Base-by-base conservation (phyloP, 2,797 vertebrate genomes). In the Clarias pachynema region DNA sequence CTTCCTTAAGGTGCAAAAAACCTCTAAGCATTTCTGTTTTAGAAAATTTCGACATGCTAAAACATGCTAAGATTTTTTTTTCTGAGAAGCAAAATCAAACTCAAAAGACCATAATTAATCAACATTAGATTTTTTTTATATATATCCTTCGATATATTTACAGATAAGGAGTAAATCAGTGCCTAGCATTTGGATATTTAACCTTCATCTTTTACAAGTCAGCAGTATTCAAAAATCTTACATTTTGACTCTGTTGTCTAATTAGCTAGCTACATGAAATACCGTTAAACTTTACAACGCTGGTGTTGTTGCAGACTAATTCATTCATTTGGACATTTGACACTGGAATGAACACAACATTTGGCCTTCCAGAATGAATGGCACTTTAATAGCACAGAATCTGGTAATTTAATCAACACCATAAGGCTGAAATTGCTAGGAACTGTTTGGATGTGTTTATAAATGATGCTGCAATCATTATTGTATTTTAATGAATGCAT, bases 1-100 rank as follows among this genome's bases (percentile, higher is more conserved):
- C 60, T 34, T 74, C 60, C 34, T 20, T 75, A 80, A 87, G 60
- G 86, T 87, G 75, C 82, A 80, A 87, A 87, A 44, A 57, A 24
- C 34, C 10, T 68, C 63, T 69, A 65, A 18, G 31, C 26, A 62
- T 18, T 56, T 75, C 59, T 53, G 60, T 49, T 37, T 37, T 26
- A 53, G 29, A 66, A 74, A 83, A 59, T 14, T 83, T 20, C 44
- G 74, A 73, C 29, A 70, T 73, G 44, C 49, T 49, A 60, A 80
- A 60, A 53, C 24, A 40, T 37, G 31, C 31, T 69, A 5, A 24
- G 34, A 12, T 66, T 66, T 65, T 65, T 14, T 68, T 69, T 68
- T 57, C 18, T 18, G 31, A 72, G 24, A 49, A 24, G n/a, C n/a
- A 60, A 24, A 70, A 78, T 65, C 56, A 69, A 63, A 37, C 34